Percentiles rank a stretch among this genome's conserved stretches.
phyloP scores from a whole-genome alignment of 2,797 vertebrate species.

The Galaxias olidus region DNA sequence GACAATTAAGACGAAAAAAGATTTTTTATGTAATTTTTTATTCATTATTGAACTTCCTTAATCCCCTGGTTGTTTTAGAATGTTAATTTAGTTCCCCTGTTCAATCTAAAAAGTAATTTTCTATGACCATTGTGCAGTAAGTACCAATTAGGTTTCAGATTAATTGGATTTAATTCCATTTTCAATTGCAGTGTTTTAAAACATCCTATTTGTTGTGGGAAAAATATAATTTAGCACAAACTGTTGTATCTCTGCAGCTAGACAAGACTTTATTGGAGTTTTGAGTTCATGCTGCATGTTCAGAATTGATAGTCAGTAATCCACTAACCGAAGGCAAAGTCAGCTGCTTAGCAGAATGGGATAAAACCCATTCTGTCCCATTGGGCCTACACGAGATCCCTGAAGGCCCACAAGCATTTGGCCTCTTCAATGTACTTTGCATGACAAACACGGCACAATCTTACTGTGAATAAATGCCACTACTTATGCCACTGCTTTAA shows the following conservation, averaged over 20 bases:
- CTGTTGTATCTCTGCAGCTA: too few relatives aligned
- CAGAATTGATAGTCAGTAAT: too few relatives aligned
- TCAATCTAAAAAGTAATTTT: constrained; percentile 71
- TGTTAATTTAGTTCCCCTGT: constrained; percentile 69
- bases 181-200: constrained; percentile 55
- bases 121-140: constrained; percentile 66
- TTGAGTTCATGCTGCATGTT: too few relatives aligned
- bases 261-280: too few relatives aligned
- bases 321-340: too few relatives aligned
- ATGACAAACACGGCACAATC: constrained; percentile 12
- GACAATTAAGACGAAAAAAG: constrained; percentile 60
- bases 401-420: constrained; percentile 4
- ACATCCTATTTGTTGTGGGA: constrained; percentile 40
- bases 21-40: constrained; percentile 63
- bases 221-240: constrained; percentile 13
- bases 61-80: constrained; percentile 66
- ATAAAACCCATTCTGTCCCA: too few relatives aligned
- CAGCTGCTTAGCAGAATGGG: too few relatives aligned
- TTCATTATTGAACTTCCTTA: constrained; percentile 65
- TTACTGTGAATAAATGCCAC: not conserved
- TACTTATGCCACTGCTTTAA: constrained; percentile 32
- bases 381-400: too few relatives aligned
- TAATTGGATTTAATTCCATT: constrained; percentile 65
- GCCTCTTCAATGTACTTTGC: constrained; percentile 22
- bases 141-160: constrained; percentile 69